Evolutionary conservation across 2,113 vertebrate species (phyloP).

Genomic region (Ciconia boyciana): DNA sequence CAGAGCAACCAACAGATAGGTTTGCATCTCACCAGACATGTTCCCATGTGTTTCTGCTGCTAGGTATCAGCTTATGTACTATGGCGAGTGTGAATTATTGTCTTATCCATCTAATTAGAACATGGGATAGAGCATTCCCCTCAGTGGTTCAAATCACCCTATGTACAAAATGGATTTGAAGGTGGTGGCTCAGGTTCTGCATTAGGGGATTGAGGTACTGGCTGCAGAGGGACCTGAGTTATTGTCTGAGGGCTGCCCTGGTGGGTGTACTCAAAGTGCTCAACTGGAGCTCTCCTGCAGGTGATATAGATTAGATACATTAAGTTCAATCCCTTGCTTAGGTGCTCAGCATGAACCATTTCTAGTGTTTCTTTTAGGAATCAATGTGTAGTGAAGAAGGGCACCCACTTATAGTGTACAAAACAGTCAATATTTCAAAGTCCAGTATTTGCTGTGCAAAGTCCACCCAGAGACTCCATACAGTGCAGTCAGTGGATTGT

Average conservation of each 20-base stretch:
- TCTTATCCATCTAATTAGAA: neutral
- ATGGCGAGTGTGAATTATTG: neutral
- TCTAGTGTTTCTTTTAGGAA: neutral
- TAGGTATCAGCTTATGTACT: neutral
- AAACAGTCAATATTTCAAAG: neutral
- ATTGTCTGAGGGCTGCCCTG: neutral
- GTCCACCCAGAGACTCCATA: neutral
- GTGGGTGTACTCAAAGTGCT: neutral
- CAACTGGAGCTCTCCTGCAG: neutral
- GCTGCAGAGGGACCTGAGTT: neutral
- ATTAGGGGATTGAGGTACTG: neutral
- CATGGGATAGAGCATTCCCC: neutral
- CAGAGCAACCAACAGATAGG: neutral
- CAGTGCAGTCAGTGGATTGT: neutral
- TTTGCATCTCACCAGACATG: fast-evolving
- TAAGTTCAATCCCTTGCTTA: neutral
- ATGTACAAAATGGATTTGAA: neutral
- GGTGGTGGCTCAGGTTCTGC: neutral
- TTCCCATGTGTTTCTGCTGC: neutral
- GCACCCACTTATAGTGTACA: fast-evolving
- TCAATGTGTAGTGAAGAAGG: neutral
- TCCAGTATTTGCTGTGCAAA: neutral
- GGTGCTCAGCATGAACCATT: neutral
- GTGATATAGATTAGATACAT: neutral
- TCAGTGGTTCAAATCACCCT: neutral